A percentile compares a stretch with the other conserved stretches of the same genome.
These are phyloP conservation scores for Progne subis DNA, from an alignment of 2,113 vertebrate genomes.

Conservation along the genomic window DNA sequence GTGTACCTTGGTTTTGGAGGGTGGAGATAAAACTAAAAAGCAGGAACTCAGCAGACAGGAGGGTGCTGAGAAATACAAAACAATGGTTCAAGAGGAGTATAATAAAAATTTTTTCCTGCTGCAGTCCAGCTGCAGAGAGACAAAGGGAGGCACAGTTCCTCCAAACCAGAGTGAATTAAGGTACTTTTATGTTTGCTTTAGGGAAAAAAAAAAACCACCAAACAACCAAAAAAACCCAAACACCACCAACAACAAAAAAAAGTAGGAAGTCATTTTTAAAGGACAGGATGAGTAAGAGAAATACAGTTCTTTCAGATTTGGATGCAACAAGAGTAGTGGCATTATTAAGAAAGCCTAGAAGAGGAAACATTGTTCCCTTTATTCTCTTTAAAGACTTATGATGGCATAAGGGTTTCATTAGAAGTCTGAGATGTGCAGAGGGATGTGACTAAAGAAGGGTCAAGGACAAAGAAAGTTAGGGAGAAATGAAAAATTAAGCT, in stretches of 20 bases:
- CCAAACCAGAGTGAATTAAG: neutral
- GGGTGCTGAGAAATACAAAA: neutral
- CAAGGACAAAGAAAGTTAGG: slow-evolving; percentile 15
- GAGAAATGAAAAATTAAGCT: slow-evolving; percentile 48
- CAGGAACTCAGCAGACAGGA: neutral
- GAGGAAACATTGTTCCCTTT: neutral
- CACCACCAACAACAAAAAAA: neutral
- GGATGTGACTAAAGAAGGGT: neutral
- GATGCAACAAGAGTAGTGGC: neutral
- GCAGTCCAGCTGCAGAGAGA: neutral
- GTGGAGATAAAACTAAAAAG: neutral
- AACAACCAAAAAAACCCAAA: neutral
- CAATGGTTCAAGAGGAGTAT: neutral
- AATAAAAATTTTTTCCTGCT: neutral
- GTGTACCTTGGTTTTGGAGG: neutral
- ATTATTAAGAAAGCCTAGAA: neutral
- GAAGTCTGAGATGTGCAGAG: neutral
- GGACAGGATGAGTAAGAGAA: neutral
- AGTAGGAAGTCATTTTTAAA: neutral
- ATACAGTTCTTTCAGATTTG: neutral
- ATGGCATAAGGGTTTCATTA: neutral
- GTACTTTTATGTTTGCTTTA: neutral
- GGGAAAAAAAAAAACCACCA: neutral
- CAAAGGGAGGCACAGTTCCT: neutral
- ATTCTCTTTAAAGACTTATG: neutral